phyloP scores from a whole-genome alignment of 2,797 vertebrate species.

The Gymnothorax javanicus region DNA sequence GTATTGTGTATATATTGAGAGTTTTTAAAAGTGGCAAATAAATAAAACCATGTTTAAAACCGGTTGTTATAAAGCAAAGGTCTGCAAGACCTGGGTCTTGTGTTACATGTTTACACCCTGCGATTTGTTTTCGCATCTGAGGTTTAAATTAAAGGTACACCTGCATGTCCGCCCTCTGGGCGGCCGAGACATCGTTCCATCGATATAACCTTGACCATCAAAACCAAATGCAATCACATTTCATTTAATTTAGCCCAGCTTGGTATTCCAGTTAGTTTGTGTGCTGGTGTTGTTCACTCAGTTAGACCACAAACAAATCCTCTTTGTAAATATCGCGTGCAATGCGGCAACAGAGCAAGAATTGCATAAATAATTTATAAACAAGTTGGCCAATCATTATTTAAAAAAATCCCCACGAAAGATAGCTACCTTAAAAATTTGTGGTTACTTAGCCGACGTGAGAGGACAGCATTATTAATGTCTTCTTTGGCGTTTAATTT shows the following conservation, averaged over 20 bases:
- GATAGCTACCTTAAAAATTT: background rate
- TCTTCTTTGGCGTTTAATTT: background rate
- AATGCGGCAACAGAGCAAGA: background rate
- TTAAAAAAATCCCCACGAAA: background rate
- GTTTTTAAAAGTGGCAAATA: background rate
- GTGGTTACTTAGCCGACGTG: background rate
- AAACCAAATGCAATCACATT: background rate
- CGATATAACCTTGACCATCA: background rate
- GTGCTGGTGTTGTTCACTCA: background rate
- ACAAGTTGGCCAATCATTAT: background rate
- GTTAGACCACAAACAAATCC: background rate
- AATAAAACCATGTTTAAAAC: background rate
- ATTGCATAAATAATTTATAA: background rate
- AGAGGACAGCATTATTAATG: background rate
- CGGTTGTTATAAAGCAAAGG: constrained; percentile 21
- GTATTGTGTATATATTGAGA: background rate
- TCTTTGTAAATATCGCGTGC: background rate
- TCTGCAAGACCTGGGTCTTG: background rate
- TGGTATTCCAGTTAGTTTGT: background rate
- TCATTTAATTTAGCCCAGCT: background rate
- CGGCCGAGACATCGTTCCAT: background rate
- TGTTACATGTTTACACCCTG: constrained; percentile 23
- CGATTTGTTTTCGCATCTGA: background rate
- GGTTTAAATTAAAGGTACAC: background rate
- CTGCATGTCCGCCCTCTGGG: background rate